Conservation (phyloP, 2,888 invertebrate genomes). For the Meiosimyza decipiens region DNA sequence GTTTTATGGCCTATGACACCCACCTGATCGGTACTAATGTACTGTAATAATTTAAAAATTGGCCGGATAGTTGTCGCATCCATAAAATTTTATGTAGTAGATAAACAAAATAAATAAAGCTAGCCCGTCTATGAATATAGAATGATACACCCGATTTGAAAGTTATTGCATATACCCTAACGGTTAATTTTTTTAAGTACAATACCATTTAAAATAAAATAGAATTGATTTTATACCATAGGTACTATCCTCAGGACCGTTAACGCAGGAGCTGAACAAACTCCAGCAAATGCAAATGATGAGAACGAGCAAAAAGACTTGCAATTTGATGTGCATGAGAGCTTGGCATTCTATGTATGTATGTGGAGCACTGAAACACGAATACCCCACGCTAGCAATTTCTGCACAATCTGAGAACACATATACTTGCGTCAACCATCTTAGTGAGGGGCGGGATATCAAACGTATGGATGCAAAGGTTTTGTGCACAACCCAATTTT, state of each 20-base stretch:
- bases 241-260: background rate
- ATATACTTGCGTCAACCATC: constrained; percentile 36
- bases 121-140: too few relatives aligned
- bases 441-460: constrained; percentile 39
- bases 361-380: background rate
- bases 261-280: background rate
- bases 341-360: background rate
- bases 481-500: constrained; percentile 21
- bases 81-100: too few relatives aligned
- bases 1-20: too few relatives aligned
- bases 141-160: too few relatives aligned
- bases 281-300: too few relatives aligned
- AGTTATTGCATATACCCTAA: too few relatives aligned
- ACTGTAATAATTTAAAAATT: too few relatives aligned
- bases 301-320: too few relatives aligned
- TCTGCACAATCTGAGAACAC: background rate
- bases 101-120: too few relatives aligned
- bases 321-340: too few relatives aligned
- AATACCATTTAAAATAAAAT: background rate
- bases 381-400: background rate
- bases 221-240: background rate
- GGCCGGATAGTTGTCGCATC: too few relatives aligned
- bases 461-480: constrained; percentile 29
- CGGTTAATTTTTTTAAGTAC: background rate
- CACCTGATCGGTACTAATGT: too few relatives aligned